Evolutionary conservation across 2,797 vertebrate species (phyloP), one percentile per base, ranked within the genome.

Genomic region (Neopelma chrysocephalum): DNA sequence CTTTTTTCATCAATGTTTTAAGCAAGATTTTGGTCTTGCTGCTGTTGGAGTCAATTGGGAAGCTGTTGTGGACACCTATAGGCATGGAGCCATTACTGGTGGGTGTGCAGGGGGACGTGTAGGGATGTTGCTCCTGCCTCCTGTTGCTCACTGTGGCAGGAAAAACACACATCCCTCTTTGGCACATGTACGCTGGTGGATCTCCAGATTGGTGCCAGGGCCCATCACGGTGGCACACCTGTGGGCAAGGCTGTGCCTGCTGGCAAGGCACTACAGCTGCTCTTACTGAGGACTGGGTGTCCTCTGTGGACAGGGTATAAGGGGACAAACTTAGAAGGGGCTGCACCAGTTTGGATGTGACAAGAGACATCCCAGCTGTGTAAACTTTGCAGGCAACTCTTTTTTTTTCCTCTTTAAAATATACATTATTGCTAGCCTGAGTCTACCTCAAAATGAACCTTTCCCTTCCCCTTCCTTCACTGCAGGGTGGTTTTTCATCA

Each of bases 341-440:
- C 61, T 71, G 47, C 13, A 82, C 50, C 43, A 66, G 13, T 47
- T 92, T 1, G 2, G 57, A 70, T 91, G n/a, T 90, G 93, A 92
- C 66, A 85, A 57, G 79, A 94, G 82, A 78, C 18, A 40, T 23
- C 36, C n/a, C 84, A 96, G 89, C 92, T 95, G 89, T 91, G 69
- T 94, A 93, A 96, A 96, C 83, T 90, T 92, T 40, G 50, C 53
- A 84, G 34, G 51, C 91, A 92, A 53, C 5, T 32, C n/a, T 77
- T 88, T 92, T 75, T 43, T 36, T 76, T 25, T 3, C 22, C 5
- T 72, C 38, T 94, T 81, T 85, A 90, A 96, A 95, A 94, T 94
- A 71, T 23, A 58, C 2, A 0, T 88, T 78, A 87, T 32, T 89
- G 32, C 58, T 85, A 40, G 27, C 34, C 32, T 77, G 62, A 87